A percentile compares a stretch with the other conserved stretches of the same genome.
These are phyloP conservation scores for Lasioglossum oenotherae DNA, from an alignment of 2,888 invertebrate species.

Conservation along the genomic window DNA sequence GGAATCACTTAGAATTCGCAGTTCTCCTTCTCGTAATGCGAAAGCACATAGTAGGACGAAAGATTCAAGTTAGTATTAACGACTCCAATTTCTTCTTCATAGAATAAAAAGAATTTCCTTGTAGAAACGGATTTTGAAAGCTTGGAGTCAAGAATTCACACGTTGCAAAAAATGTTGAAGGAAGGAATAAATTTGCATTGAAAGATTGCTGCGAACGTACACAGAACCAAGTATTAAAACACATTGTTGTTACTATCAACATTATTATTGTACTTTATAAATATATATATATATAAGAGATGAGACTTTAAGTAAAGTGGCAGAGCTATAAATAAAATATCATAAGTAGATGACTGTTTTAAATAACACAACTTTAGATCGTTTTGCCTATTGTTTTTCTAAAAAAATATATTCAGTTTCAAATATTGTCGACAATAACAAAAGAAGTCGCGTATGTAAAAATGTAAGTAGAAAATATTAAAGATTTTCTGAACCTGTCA, in stretches of 20 bases:
- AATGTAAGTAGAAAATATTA: slow-evolving; percentile 33
- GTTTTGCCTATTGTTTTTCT: slow-evolving; percentile 18
- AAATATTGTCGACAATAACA: slow-evolving; percentile 14
- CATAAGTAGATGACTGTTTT: neutral
- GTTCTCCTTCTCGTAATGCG: slow-evolving; percentile 64
- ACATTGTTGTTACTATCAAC: slow-evolving; percentile 9
- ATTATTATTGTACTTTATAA: slow-evolving; percentile 29
- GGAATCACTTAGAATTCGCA: slow-evolving; percentile 67
- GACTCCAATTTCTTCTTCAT: neutral
- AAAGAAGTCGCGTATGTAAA: slow-evolving; percentile 10
- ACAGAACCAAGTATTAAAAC: slow-evolving; percentile 4
- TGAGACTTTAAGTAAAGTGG: slow-evolving; percentile 15
- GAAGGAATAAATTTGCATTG: slow-evolving; percentile 77
- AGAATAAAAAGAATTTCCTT: slow-evolving; percentile 45
- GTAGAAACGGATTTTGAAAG: slow-evolving; percentile 81
- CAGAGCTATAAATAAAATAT: slow-evolving; percentile 19
- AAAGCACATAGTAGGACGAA: slow-evolving; percentile 64
- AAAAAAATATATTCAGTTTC: slow-evolving; percentile 15
- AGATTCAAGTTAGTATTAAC: slow-evolving; percentile 54
- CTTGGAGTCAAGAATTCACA: slow-evolving; percentile 82
- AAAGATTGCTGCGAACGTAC: slow-evolving; percentile 19
- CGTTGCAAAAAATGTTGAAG: slow-evolving; percentile 82
- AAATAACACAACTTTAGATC: neutral
- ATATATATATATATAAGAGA: slow-evolving; percentile 7
- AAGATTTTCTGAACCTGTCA: slow-evolving; percentile 11